These are phyloP conservation scores for Poliocrania exsul DNA, from an alignment of 2,797 vertebrate species.

Conservation along the genomic window DNA sequence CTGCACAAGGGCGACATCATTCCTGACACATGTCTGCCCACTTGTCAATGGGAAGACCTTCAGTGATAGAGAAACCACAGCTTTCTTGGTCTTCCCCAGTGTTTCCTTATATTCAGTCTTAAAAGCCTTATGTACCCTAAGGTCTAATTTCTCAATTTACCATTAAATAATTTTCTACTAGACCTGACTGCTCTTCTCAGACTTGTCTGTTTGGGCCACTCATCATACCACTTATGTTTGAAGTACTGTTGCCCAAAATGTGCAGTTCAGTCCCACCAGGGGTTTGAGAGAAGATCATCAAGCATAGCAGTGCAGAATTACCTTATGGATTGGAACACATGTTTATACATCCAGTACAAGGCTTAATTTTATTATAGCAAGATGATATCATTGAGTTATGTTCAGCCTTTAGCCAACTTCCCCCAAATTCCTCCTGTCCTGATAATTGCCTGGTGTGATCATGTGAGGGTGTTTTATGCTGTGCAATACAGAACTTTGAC, in stretches of 20 bases:
- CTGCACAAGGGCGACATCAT: not conserved
- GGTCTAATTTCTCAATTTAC: not conserved
- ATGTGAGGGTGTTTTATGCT: not conserved
- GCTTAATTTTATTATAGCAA: not conserved
- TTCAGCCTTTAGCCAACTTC: not conserved
- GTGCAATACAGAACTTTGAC: not conserved
- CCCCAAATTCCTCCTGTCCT: not conserved
- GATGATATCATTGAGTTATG: not conserved
- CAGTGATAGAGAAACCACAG: not conserved
- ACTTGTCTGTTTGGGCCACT: not conserved
- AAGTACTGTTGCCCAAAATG: not conserved
- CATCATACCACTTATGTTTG: not conserved
- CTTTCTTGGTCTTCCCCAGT: not conserved
- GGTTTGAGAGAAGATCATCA: not conserved
- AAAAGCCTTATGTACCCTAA: not conserved
- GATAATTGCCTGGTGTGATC: not conserved
- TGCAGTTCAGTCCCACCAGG: not conserved
- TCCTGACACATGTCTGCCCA: not conserved
- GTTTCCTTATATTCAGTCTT: not conserved
- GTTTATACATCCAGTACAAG: not conserved
- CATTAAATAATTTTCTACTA: not conserved
- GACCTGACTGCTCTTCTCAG: not conserved
- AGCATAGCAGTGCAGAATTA: not conserved
- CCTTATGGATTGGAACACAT: not conserved
- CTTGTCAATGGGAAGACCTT: accelerated